Conservation (phyloP, 2,888 invertebrate species). For the Sepioteuthis lessoniana region DNA sequence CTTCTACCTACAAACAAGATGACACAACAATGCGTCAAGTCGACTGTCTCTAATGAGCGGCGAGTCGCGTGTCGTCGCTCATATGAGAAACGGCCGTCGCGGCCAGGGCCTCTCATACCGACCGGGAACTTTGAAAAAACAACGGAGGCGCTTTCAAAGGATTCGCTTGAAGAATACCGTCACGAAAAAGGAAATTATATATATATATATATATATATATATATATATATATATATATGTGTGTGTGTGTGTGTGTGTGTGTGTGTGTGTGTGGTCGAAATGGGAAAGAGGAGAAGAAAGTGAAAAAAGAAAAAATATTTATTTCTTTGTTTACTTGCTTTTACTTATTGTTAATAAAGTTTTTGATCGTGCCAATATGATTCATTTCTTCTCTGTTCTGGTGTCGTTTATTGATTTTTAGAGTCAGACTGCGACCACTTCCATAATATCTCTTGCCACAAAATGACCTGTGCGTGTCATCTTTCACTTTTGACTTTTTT, state of each 20-base stretch:
- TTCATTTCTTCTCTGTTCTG: background rate
- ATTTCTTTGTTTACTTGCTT: background rate
- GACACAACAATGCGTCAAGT: background rate
- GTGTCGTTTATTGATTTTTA: conserved; percentile 25
- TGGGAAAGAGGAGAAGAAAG: too few relatives aligned
- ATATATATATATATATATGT: background rate
- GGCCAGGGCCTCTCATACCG: too few relatives aligned
- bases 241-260: background rate
- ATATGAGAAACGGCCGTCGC: too few relatives aligned
- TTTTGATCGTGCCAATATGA: conserved; percentile 33
- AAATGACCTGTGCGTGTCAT: background rate
- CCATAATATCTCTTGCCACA: background rate
- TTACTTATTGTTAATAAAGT: background rate
- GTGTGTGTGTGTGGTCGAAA: background rate
- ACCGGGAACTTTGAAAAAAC: too few relatives aligned
- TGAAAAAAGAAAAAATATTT: background rate
- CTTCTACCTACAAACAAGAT: background rate
- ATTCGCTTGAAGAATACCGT: background rate
- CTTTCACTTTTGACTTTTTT: background rate
- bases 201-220: background rate
- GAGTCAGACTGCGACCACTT: background rate
- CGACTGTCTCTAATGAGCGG: background rate
- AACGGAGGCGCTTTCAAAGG: background rate
- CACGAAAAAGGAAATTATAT: background rate
- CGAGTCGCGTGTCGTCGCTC: background rate